Base-by-base conservation (phyloP, 2,797 vertebrate species). In the Galagoides demidoff region DNA sequence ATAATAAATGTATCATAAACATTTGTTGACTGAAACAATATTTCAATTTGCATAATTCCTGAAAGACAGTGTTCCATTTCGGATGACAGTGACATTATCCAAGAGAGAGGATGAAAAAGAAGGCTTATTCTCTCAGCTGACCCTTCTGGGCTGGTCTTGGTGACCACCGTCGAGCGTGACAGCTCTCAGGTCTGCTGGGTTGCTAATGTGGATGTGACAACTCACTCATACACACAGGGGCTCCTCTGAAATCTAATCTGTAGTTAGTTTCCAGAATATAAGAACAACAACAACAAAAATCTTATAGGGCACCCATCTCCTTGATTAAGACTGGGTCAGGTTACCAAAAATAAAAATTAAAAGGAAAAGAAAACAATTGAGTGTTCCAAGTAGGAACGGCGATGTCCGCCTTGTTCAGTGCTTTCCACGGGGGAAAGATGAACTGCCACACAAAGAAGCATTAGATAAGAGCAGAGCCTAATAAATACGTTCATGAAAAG, bases 401-500 rank as follows among this genome's bases (percentile, higher is more conserved):
- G 74, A 14, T 22, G n/a, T 95, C 71, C n/a, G 94, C 91, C 25
- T 82, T 89, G 89, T 14, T 83, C 70, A 29, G 43, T 64, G 63
- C 96, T 97, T 96, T 89, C 76, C 81, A 74, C 6, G 45, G 77
- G 23, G 19, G 1, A 3, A 39, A 95, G 95, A 94, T 82, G 95
- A 96, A 94, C 90, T 95, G 93, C 84, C 94, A 92, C 87, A 84
- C 73, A 95, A 94, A 94, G 43, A 93, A 96, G 89, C 81, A 39
- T 94, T 84, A 94, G 92, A 84, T 84, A 57, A 61, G 96, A 92
- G 88, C 85, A 39, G 85, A 71, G 84, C 70, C 86, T 96, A 97
- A 97, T 95, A 96, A 96, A 96, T 89, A 89, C 91, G 52, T 95
- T 97, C 97, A 98, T 96, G 96, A 97, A 98, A 97, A 97, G 96